Percentiles rank a stretch among this genome's conserved stretches.
Evolutionary conservation across 2,888 invertebrate genomes (phyloP).

Genomic region (Anorthoa munda): DNA sequence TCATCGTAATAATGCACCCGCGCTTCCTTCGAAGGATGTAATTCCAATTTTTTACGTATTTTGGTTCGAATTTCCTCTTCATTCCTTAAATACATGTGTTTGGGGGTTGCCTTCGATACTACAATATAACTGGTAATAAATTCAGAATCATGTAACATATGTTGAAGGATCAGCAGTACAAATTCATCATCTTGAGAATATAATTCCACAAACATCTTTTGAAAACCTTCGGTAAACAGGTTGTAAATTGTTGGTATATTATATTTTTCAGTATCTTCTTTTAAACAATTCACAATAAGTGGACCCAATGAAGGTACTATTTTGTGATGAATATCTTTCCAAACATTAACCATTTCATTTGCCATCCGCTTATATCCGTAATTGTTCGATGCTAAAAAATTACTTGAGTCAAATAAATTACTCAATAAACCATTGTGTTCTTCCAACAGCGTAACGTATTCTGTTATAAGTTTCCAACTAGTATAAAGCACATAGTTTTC

Average conservation of each 20-base stretch:
- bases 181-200: not conserved
- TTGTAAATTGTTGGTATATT: not conserved
- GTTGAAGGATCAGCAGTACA: constrained; percentile 40
- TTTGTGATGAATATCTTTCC: constrained; percentile 33
- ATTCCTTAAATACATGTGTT: not conserved
- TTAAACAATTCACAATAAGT: not conserved
- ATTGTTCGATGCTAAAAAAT: not conserved
- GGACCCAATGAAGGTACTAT: not conserved
- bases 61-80: not conserved
- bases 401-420: not conserved
- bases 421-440: constrained; percentile 29
- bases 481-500: constrained; percentile 60
- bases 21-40: constrained; percentile 60
- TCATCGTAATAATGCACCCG: constrained; percentile 63
- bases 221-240: constrained; percentile 34
- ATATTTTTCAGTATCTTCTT: not conserved
- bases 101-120: constrained; percentile 34
- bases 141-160: constrained; percentile 49
- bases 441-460: constrained; percentile 62
- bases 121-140: constrained; percentile 46
- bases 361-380: not conserved
- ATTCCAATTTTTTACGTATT: constrained; percentile 48
- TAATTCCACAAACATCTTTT: constrained; percentile 25
- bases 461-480: constrained; percentile 65
- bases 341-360: constrained; percentile 15